phyloP scores from a whole-genome alignment of 2,888 invertebrate genomes.

The Coelinius sp. region DNA sequence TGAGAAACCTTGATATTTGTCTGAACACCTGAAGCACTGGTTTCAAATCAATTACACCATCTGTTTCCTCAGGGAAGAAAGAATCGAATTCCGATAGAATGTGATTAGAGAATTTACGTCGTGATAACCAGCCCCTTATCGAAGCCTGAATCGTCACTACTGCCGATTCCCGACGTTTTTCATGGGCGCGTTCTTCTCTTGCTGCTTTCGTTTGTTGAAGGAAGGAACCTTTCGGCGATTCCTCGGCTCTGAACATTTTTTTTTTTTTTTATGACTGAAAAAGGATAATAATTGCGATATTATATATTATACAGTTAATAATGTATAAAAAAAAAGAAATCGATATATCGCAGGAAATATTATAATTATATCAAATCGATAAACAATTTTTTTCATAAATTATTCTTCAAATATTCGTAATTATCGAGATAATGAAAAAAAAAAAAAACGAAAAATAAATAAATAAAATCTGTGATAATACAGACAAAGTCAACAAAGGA shows the following conservation, averaged over 20 bases:
- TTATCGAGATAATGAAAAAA: too few relatives aligned
- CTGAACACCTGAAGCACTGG: conserved; percentile 82
- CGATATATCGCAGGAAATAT: too few relatives aligned
- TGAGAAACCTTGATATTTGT: conserved; percentile 78
- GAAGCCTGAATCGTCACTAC: conserved; percentile 83
- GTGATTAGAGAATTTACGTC: conserved; percentile 75
- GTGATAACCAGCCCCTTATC: conserved; percentile 82
- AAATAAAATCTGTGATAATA: too few relatives aligned
- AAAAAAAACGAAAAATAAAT: too few relatives aligned
- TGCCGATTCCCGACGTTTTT: conserved; percentile 84
- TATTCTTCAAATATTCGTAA: too few relatives aligned
- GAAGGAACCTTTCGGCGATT: conserved; percentile 83
- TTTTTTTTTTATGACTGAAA: background rate
- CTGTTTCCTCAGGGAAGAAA: conserved; percentile 74
- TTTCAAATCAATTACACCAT: conserved; percentile 74
- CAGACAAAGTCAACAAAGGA: too few relatives aligned
- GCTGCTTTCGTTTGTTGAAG: conserved; percentile 93
- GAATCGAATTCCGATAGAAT: conserved; percentile 86
- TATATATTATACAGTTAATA: too few relatives aligned
- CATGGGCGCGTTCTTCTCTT: conserved; percentile 88
- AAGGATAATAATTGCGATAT: background rate
- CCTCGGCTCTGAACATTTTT: conserved; percentile 76
- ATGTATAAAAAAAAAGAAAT: too few relatives aligned
- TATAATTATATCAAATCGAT: too few relatives aligned
- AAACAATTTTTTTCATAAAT: too few relatives aligned